Percentiles rank a stretch among this genome's conserved stretches.
These are phyloP conservation scores for Allobates femoralis DNA, from an alignment of 2,797 vertebrate species.

Conservation along the genomic window DNA sequence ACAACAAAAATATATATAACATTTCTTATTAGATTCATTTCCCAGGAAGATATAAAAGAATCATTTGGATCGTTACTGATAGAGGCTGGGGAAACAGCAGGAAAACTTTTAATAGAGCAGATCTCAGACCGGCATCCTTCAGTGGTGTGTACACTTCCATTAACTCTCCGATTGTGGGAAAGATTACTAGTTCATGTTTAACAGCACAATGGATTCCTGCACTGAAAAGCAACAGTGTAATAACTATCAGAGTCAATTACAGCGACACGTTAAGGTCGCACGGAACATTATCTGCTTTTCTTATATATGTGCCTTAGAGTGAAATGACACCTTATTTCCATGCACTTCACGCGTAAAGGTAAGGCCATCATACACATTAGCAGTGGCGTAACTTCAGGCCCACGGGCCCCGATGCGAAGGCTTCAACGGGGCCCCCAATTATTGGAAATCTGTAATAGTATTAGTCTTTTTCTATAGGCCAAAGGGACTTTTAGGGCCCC, in stretches of 20 bases:
- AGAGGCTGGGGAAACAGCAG: slow-evolving; percentile 61
- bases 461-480: too few species aligned
- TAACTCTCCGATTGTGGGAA: slow-evolving; percentile 56
- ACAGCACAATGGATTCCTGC: background rate
- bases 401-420: too few species aligned
- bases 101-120: slow-evolving; percentile 39
- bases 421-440: too few species aligned
- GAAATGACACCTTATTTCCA: too few species aligned
- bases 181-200: slow-evolving; percentile 44
- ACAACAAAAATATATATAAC: slow-evolving; percentile 71
- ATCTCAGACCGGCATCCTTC: slow-evolving; percentile 38
- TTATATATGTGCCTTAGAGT: background rate
- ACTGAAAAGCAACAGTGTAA: slow-evolving; percentile 8
- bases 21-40: slow-evolving; percentile 67
- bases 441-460: too few species aligned
- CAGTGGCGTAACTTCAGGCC: too few species aligned
- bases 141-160: slow-evolving; percentile 1
- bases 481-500: too few species aligned
- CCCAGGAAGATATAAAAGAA: slow-evolving; percentile 68
- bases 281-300: background rate
- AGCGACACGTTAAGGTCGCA: background rate
- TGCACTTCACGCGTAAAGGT: too few species aligned
- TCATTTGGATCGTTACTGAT: slow-evolving; percentile 64
- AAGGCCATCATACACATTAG: too few species aligned
- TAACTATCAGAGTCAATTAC: background rate